Evolutionary conservation across 37 sponge, comb jelly and placozoan species (phyloP).

Genomic region (Halichondria panicea): DNA sequence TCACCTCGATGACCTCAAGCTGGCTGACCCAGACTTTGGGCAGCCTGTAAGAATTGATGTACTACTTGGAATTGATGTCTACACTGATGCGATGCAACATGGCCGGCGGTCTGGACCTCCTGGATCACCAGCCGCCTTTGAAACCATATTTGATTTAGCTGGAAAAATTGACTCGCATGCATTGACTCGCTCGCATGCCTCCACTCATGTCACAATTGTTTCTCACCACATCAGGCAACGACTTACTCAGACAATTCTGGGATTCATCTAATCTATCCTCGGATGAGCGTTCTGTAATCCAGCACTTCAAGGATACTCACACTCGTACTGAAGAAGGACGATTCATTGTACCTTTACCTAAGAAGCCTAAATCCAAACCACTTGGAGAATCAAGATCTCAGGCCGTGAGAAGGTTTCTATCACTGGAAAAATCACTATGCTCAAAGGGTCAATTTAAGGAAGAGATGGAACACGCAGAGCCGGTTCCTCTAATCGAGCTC

Average conservation of each 20-base stretch:
- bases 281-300: neutral
- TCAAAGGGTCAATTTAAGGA: slow-evolving; percentile 18
- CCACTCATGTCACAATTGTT: neutral
- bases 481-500: too few species aligned
- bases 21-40: slow-evolving; percentile 24
- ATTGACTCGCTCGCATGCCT: neutral
- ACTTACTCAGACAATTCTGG: slow-evolving; percentile 23
- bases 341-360: slow-evolving; percentile 25
- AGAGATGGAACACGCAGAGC: too few species aligned
- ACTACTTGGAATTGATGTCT: slow-evolving; percentile 11
- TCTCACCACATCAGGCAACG: slow-evolving; percentile 4
- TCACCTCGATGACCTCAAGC: slow-evolving; percentile 3
- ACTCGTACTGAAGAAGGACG: slow-evolving; percentile 5
- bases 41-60: slow-evolving; percentile 14
- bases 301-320: slow-evolving; percentile 12
- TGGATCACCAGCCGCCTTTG: slow-evolving; percentile 18
- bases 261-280: neutral
- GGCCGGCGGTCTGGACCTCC: slow-evolving; percentile 31
- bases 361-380: neutral
- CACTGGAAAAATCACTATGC: slow-evolving; percentile 19
- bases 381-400: slow-evolving; percentile 37
- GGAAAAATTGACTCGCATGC: neutral
- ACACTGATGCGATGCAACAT: neutral
- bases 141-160: slow-evolving; percentile 14
- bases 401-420: slow-evolving; percentile 31